Evolutionary conservation across 2,797 vertebrate genomes (phyloP), one percentile per base, ranked within the genome.

Genomic region (Anabacerthia variegaticeps): DNA sequence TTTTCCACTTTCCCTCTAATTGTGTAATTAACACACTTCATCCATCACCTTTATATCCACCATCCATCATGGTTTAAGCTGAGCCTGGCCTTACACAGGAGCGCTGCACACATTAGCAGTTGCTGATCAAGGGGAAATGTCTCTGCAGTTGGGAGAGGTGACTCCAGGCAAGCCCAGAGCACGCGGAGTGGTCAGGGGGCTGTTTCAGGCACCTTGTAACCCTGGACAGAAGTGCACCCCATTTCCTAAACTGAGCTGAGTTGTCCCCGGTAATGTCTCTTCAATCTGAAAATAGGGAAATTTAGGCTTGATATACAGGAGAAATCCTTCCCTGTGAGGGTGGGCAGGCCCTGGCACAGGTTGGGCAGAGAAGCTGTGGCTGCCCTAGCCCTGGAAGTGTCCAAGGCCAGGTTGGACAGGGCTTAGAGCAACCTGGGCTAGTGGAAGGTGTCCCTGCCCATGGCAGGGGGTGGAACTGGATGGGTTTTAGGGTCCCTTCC

Each of bases 11-110:
- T 56, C 46, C 19, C 30, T 79, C 39, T 91, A 92, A 93, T 13
- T 78, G 43, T 68, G 19, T 79, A 81, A 89, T 93, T 91, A 96
- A 75, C 86, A 73, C 32, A 41, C 63, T 86, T 46, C 46, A 89
- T 90, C 72, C 78, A 82, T 89, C 92, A 94, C 82, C 56, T 91
- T 80, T 85, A 80, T 59, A 48, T 36, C 71, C 59, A 26, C 39
- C 66, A 91, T 92, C 73, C 56, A 41, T 75, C 92, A 69, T 0
- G 14, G 55, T 66, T 89, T 44, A 36, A 88, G 75, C 14, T 79
- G 51, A 80, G 76, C 55, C 24, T 1, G 9, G 82, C 72, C 67
- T 43, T 32, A n/a, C n/a, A 63, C 27, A 28, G 20, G 14, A 85
- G 73, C 62, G 27, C 18, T n/a, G 58, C 51, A 7, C 5, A 2